phyloP scores from a whole-genome alignment of 2,888 invertebrate species.

The Ellobium chinense region DNA sequence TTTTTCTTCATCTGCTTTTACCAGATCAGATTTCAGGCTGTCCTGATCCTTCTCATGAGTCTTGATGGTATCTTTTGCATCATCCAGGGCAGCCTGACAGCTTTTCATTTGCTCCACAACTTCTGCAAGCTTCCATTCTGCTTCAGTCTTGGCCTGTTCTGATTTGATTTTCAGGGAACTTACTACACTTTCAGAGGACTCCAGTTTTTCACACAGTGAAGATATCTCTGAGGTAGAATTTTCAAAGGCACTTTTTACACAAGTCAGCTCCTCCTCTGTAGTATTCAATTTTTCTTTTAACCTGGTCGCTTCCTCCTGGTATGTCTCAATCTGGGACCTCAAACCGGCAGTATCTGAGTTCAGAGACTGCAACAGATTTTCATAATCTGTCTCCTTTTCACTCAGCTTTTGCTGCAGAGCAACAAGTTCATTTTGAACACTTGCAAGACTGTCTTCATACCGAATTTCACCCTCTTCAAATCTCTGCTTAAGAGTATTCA shows the following conservation, averaged over 20 bases:
- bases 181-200: background rate
- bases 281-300: background rate
- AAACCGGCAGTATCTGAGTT: background rate
- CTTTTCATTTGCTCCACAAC: constrained; percentile 22
- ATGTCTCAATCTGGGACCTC: constrained; percentile 2
- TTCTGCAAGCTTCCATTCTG: constrained; percentile 6
- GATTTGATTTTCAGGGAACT: background rate
- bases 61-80: background rate
- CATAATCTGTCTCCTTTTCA: constrained; percentile 23
- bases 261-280: background rate
- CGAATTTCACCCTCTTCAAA: background rate
- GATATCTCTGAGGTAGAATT: background rate
- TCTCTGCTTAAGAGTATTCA: background rate
- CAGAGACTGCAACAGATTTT: background rate
- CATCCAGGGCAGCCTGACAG: background rate
- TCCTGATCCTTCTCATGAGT: constrained; percentile 26
- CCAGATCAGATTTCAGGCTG: constrained; percentile 45
- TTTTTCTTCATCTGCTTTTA: constrained; percentile 23
- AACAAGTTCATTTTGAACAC: background rate
- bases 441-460: background rate
- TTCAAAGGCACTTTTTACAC: background rate
- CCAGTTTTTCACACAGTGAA: background rate
- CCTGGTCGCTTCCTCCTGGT: background rate
- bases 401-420: constrained; percentile 9
- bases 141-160: background rate